Percentiles rank a stretch among this genome's conserved stretches.
Evolutionary conservation across 2,888 invertebrate species (phyloP).

Genomic region (Nemurella pictetii): DNA sequence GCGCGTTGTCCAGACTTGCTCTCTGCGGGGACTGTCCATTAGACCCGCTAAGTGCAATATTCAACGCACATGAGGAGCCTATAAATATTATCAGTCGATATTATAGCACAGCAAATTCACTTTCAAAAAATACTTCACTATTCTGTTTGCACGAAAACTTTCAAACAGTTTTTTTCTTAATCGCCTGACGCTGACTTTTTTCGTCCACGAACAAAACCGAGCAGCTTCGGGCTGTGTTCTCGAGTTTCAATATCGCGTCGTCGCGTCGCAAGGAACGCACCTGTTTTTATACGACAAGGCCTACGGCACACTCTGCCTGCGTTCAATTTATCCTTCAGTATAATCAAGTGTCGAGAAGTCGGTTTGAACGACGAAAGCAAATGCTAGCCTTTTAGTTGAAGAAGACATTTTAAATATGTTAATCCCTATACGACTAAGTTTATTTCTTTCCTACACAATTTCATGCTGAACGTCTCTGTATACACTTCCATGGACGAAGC

Average conservation of each 20-base stretch:
- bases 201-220: neutral
- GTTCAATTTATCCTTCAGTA: neutral
- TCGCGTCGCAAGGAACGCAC: neutral
- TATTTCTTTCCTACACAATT: neutral
- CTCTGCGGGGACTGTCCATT: neutral
- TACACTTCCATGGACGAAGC: neutral
- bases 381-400: neutral
- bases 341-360: neutral
- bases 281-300: neutral
- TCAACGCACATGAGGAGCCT: too few species aligned
- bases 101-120: neutral
- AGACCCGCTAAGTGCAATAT: too few species aligned
- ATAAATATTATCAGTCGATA: neutral
- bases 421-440: neutral
- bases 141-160: neutral
- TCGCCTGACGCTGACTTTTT: neutral
- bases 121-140: neutral
- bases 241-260: neutral
- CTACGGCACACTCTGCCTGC: neutral
- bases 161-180: neutral
- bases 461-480: neutral
- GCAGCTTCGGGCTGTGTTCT: neutral
- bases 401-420: neutral
- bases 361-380: neutral
- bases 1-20: neutral